Evolutionary conservation across 2,113 vertebrate genomes (phyloP), one percentile per base, ranked within the genome.

Genomic region (Procavia capensis): DNA sequence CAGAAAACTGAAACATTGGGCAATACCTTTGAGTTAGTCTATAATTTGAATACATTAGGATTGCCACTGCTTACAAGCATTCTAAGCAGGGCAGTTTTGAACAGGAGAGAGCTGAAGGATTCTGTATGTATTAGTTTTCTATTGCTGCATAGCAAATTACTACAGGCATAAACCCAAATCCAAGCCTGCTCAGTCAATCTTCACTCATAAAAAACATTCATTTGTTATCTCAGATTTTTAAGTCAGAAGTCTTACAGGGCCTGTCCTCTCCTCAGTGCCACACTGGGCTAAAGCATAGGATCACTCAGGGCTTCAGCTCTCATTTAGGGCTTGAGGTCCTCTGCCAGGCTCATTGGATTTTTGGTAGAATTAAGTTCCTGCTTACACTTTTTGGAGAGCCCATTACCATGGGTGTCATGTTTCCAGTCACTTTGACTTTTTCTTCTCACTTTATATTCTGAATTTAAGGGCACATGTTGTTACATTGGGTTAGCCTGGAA

Each of bases 111-210:
- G 61, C 9, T 41, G 54, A 63, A 24, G 7, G 75, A 10, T 79
- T 90, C 68, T 57, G 34, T 57, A 2, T 20, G 20, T 64, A 93
- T 90, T 81, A 41, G 36, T 66, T 86, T 93, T 95, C 31, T 88
- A 57, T 41, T 54, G 19, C 74, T 64, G 27, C 29, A 61, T 31
- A 84, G 76, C n/a, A 82, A 88, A 27, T 86, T 43, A 50, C n/a
- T 39, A 79, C 13, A 90, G 70, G 72, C 41, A 87, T 43, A 57
- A 20, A 39, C 41, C 50, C 13, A 54, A 54, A 54, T 16, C 50
- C 50, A 54, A 54, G 17, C 50, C 10, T 13, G 50, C 14, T 13
- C 13, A 54, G 50, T 54, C 50, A 16, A 54, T 16, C 11, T 13
- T 13, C 13, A 54, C 50, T 54, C 13, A 54, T 76, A 41, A 74